Percentiles rank a stretch among this genome's conserved stretches.
These are phyloP conservation scores for Bursaphelenchus okinawaensis DNA, from an alignment of 2,888 invertebrate species.

Conservation along the genomic window DNA sequence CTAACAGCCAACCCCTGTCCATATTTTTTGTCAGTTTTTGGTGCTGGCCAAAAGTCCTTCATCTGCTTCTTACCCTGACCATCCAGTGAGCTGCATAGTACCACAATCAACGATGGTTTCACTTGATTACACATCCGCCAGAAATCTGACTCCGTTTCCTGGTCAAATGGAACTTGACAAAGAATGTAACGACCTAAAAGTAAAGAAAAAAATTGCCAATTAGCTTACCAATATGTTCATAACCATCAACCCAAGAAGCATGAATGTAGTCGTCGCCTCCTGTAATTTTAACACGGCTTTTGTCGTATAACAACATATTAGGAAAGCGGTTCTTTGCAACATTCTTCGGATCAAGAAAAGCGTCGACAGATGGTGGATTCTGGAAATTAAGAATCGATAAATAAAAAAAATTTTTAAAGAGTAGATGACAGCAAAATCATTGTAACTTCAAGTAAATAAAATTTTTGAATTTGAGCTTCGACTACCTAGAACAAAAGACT, in stretches of 20 bases:
- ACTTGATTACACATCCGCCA: constrained; percentile 20
- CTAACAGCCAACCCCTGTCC: constrained; percentile 15
- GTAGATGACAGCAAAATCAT: too few relatives aligned
- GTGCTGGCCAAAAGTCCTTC: constrained; percentile 22
- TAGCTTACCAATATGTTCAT: constrained; percentile 7
- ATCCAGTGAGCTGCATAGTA: constrained; percentile 9
- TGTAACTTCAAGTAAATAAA: too few relatives aligned
- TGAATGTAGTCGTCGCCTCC: constrained; percentile 22
- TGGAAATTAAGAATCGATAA: neutral
- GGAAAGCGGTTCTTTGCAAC: constrained; percentile 15
- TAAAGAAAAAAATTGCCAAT: neutral
- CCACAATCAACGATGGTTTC: constrained; percentile 19
- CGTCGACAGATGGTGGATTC: constrained; percentile 18
- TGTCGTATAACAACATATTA: constrained; percentile 19
- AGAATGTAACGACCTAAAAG: constrained; percentile 18
- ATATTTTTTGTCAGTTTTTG: constrained; percentile 19
- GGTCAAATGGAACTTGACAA: constrained; percentile 23
- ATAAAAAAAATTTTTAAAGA: neutral
- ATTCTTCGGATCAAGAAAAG: constrained; percentile 18
- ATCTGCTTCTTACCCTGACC: constrained; percentile 13
- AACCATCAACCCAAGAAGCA: constrained; percentile 17
- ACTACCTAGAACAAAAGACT: too few relatives aligned
- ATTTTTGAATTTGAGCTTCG: too few relatives aligned
- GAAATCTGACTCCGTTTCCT: constrained; percentile 24
- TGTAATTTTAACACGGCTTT: constrained; percentile 12